Conservation (phyloP, 2,797 vertebrate species). For the Rhinatrema bivittatum region DNA sequence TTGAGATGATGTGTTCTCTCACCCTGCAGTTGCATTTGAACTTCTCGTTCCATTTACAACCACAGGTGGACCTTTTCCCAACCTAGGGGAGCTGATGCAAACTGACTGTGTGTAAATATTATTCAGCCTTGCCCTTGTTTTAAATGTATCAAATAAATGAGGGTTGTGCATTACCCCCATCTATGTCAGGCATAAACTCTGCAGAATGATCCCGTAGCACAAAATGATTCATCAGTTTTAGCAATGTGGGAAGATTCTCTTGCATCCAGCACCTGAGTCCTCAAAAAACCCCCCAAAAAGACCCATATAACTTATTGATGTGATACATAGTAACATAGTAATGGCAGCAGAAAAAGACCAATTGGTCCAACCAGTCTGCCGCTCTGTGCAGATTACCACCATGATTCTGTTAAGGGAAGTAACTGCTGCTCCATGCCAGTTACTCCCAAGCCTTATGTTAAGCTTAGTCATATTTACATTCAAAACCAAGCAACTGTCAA, state of each 20-base stretch:
- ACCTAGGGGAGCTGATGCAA: conserved; percentile 2
- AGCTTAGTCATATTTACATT: too few species aligned
- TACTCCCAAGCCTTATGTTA: too few species aligned
- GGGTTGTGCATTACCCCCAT: background rate
- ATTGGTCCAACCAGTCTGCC: too few species aligned
- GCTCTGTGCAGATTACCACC: too few species aligned
- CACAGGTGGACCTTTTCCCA: conserved; percentile 31
- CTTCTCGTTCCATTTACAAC: conserved; percentile 1
- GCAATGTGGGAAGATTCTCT: background rate
- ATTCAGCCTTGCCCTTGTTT: conserved; percentile 10
- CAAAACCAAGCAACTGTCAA: too few species aligned
- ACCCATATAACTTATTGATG: too few species aligned
- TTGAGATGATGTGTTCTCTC: background rate
- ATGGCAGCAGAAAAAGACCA: too few species aligned
- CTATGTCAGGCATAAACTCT: background rate
- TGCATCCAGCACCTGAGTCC: too few species aligned
- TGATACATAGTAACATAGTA: too few species aligned
- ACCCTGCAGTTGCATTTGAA: background rate
- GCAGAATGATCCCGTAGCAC: background rate
- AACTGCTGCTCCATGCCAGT: too few species aligned
- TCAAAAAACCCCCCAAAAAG: too few species aligned
- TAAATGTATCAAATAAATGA: conserved; percentile 1
- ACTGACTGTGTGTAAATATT: background rate
- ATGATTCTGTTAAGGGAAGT: too few species aligned
- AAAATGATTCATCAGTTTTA: background rate